Evolutionary conservation across 1,140 invertebrate species (phyloP).

Genomic region (Drosophila leontia): DNA sequence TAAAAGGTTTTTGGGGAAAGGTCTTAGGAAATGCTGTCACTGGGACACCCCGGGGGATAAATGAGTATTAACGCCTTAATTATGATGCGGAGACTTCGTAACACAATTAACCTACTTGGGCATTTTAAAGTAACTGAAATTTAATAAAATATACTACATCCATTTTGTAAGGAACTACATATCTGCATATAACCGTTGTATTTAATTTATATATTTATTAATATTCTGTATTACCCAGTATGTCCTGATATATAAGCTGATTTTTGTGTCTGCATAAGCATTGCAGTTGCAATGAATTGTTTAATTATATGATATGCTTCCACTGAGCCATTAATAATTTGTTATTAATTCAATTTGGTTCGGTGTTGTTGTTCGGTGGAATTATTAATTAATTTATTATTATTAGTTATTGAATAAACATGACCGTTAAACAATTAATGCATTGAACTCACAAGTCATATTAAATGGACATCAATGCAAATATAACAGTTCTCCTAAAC

Average conservation of each 20-base stretch:
- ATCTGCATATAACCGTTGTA: neutral
- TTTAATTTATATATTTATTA: neutral
- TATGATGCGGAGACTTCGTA: neutral
- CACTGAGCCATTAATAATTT: constrained; percentile 40
- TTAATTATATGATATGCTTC: constrained; percentile 31
- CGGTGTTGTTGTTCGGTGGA: neutral
- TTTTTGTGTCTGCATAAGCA: neutral
- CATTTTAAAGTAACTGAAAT: neutral
- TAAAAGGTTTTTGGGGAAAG: neutral
- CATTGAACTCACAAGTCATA: constrained; percentile 1
- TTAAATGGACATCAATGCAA: neutral
- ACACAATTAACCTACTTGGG: no score
- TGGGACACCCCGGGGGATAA: no score
- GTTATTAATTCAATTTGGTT: constrained; percentile 20
- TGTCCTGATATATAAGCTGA: neutral
- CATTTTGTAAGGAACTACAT: neutral
- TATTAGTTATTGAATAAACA: constrained; percentile 5
- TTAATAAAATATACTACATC: neutral
- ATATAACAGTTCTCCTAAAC: no score
- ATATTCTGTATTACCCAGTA: neutral
- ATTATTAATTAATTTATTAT: constrained; percentile 3
- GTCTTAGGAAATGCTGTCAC: neutral
- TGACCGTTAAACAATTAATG: neutral
- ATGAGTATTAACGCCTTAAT: neutral
- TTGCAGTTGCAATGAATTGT: constrained; percentile 20